These are phyloP conservation scores for Sitta carolinensis DNA, from an alignment of 2,797 vertebrate species.

Conservation along the genomic window DNA sequence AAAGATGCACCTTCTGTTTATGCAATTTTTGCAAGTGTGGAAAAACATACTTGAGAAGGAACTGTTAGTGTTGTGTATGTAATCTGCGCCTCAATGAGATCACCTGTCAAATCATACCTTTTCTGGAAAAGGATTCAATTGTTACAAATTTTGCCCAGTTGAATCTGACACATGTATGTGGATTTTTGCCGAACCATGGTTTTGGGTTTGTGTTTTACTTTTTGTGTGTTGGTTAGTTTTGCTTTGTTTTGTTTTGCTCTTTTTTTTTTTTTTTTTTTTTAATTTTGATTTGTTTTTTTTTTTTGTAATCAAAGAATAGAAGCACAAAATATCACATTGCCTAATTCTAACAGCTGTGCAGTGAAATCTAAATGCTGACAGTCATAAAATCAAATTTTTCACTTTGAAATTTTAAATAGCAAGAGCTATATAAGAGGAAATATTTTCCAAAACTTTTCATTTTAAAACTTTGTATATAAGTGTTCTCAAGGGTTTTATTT, in stretches of 20 bases:
- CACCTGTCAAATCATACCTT: neutral
- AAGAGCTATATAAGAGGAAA: neutral
- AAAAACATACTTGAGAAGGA: neutral
- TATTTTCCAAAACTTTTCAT: neutral
- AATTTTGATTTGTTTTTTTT: neutral
- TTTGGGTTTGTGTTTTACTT: neutral
- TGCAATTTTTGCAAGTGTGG: neutral
- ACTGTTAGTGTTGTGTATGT: neutral
- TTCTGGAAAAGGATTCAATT: neutral
- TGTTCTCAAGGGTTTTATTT: neutral
- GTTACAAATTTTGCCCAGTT: neutral
- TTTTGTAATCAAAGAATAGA: neutral
- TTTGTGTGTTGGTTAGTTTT: neutral
- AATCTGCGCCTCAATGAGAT: neutral
- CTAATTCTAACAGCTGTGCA: neutral
- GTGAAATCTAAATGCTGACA: neutral
- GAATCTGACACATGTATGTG: neutral
- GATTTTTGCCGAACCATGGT: neutral
- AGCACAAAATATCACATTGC: neutral
- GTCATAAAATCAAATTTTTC: rapidly evolving
- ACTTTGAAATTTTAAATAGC: neutral
- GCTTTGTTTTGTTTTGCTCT: neutral
- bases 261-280: too few species aligned
- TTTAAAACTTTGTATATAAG: neutral
- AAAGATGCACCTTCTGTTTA: neutral